Evolutionary conservation across 2,888 invertebrate genomes (phyloP).

Genomic region (Smittia sp.): DNA sequence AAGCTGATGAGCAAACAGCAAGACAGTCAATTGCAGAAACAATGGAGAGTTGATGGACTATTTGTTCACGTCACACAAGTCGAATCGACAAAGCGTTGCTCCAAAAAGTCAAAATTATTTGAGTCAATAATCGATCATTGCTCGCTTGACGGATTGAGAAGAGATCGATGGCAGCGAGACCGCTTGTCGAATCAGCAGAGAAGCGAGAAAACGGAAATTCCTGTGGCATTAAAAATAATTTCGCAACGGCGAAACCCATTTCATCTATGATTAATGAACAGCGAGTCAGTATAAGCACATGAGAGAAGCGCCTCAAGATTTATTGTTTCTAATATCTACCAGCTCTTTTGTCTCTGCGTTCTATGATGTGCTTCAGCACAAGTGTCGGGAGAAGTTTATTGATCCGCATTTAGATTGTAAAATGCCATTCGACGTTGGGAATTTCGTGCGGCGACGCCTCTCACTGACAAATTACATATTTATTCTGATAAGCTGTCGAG

Average conservation of each 20-base stretch:
- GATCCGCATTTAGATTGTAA: constrained; percentile 20
- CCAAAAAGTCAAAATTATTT: not conserved
- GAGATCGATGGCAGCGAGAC: no score
- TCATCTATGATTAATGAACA: constrained; percentile 11
- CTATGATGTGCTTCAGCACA: not conserved
- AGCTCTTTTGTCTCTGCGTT: not conserved
- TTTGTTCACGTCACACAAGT: not conserved
- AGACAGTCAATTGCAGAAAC: not conserved
- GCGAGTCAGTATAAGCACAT: not conserved
- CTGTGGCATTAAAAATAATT: not conserved
- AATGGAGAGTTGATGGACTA: not conserved
- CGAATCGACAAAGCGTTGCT: not conserved
- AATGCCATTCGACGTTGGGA: not conserved
- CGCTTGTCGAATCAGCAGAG: no score
- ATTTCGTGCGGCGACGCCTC: not conserved
- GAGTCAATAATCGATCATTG: constrained; percentile 4
- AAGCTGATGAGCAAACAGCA: not conserved
- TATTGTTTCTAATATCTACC: not conserved
- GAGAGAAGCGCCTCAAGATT: not conserved
- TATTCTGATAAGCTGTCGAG: constrained; percentile 2
- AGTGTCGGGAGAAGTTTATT: constrained; percentile 1
- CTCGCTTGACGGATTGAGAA: not conserved
- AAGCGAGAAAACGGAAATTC: not conserved
- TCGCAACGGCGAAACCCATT: not conserved
- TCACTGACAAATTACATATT: constrained; percentile 19